These are phyloP conservation scores for Hippopotamus amphibius DNA, from an alignment of 2,113 vertebrate genomes.

Conservation along the genomic window DNA sequence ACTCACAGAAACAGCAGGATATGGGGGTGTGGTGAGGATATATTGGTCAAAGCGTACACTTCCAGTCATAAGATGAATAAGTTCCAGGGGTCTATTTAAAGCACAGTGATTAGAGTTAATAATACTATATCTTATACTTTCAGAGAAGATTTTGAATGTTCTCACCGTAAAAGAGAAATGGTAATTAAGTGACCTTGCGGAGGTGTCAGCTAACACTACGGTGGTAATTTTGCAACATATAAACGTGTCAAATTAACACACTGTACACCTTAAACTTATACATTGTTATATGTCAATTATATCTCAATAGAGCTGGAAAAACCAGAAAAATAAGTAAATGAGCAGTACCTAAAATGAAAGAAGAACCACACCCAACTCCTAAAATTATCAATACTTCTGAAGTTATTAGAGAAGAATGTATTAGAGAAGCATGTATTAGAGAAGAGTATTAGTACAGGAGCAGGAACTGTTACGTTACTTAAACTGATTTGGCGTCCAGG, in stretches of 20 bases:
- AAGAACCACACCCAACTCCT: slow-evolving; percentile 39
- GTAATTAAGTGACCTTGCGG: neutral
- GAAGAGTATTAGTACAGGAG: neutral
- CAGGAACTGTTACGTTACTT: neutral
- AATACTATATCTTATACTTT: neutral
- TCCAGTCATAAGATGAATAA: neutral
- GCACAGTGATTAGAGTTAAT: neutral
- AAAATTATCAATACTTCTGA: slow-evolving; percentile 52
- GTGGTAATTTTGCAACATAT: neutral
- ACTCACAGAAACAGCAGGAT: neutral
- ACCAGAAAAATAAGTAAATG: neutral
- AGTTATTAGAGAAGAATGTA: neutral
- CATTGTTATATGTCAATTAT: neutral
- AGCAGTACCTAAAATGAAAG: neutral
- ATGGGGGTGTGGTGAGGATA: accelerated
- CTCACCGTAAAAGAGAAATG: neutral
- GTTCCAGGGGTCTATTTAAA: neutral
- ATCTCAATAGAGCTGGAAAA: neutral
- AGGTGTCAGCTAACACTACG: neutral
- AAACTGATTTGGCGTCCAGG: neutral
- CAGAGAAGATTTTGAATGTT: neutral
- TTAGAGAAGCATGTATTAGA: neutral
- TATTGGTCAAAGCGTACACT: neutral
- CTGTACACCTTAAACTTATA: neutral
- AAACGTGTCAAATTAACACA: neutral